Evolutionary conservation across 2,113 vertebrate genomes (phyloP).

Genomic region (Menidia beryllina): DNA sequence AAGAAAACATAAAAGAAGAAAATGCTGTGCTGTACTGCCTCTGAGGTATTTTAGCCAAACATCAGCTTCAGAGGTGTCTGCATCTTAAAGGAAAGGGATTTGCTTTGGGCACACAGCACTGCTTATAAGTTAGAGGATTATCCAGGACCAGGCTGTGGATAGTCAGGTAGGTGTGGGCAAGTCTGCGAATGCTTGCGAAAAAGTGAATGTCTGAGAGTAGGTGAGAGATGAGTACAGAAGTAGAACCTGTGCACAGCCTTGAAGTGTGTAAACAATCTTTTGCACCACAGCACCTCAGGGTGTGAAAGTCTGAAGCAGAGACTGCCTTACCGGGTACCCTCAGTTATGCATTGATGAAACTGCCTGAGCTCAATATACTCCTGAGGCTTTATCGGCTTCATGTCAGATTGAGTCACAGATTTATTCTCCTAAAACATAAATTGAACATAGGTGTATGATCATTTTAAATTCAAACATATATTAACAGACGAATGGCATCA

Average conservation of each 20-base stretch:
- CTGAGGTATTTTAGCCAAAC: constrained; percentile 51
- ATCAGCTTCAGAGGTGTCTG: constrained; percentile 60
- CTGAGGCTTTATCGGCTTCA: constrained; percentile 40
- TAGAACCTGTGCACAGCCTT: constrained; percentile 49
- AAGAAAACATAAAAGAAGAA: constrained; percentile 20
- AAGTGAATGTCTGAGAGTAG: constrained; percentile 49
- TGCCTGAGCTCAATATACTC: constrained; percentile 55
- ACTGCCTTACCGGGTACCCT: constrained; percentile 43
- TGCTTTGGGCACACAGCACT: constrained; percentile 50
- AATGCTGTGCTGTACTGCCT: constrained; percentile 27
- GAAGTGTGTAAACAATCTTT: constrained; percentile 72
- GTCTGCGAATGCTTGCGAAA: constrained; percentile 44
- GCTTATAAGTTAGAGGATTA: constrained; percentile 72
- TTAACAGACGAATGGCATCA: neutral
- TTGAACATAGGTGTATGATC: constrained; percentile 15
- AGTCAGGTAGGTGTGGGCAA: constrained; percentile 55
- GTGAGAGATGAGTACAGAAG: constrained; percentile 54
- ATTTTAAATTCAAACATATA: constrained; percentile 3
- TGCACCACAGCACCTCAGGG: constrained; percentile 65
- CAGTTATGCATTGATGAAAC: constrained; percentile 45
- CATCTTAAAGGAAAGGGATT: constrained; percentile 59
- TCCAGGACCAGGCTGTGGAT: constrained; percentile 37
- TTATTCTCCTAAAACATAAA: constrained; percentile 23
- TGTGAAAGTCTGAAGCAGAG: constrained; percentile 63
- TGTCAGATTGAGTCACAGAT: constrained; percentile 55